Base-by-base conservation (phyloP, 2,113 vertebrate genomes). In the Empidonax alnorum region DNA sequence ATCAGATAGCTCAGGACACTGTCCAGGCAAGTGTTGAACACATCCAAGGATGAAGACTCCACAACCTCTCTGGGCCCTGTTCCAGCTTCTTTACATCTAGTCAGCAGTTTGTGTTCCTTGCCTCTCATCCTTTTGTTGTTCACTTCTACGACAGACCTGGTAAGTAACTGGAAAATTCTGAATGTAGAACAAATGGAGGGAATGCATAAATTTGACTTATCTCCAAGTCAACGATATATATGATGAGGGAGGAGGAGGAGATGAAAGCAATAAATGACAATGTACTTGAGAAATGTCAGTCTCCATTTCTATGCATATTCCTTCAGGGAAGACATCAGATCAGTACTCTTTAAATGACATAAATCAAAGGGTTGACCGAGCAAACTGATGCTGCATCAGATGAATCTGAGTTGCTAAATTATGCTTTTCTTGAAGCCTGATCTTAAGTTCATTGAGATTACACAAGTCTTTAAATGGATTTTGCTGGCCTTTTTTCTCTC, bases 221-320 rank as follows among this genome's bases (percentile, higher is more conserved):
- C 39, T 90, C 68, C 72, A 85, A 89, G 58, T 92, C 55, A 91
- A 56, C 0, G 3, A 93, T 69, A 77, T 31, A 52, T 63, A 81
- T 41, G 28, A 55, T n/a, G 63, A 93, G 23, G 6, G 58, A 74
- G 73, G 84, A 89, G 69, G 74, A 96, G 63, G 79, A 96, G 80
- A 90, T 66, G 85, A 92, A 95, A 93, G 76, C 83, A 58, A 49
- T 56, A 91, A 88, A 90, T 87, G 72, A 94, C 82, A 96, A 77
- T 23, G 52, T 56, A 74, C 25, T 42, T 74, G 63, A 93, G 63
- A 97, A 74, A 90, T 77, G 72, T 59, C 75, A 79, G 3, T 82
- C 59, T 83, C 61, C 74, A 14, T 89, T 92, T 86, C 69, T 88
- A 75, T n/a, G 65, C 33, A 84, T 68, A 90, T 68, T 75, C 66